Evolutionary conservation across 2,113 vertebrate species (phyloP).

Genomic region (Cyrtonyx montezumae): DNA sequence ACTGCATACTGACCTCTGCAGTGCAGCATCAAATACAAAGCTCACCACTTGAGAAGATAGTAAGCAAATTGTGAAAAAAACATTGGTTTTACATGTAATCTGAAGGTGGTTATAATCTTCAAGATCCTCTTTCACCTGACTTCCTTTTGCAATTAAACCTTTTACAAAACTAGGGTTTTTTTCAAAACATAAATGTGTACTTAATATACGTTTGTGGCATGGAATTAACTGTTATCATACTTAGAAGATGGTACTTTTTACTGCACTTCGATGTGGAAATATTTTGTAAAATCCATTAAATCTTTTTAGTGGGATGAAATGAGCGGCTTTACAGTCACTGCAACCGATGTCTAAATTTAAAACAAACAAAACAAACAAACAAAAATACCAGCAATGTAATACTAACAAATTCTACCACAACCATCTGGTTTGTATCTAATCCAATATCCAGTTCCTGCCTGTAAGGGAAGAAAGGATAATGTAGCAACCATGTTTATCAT

Average conservation of each 20-base stretch:
- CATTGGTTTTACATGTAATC: not conserved
- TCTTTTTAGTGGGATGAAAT: not conserved
- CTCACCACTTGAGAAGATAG: not conserved
- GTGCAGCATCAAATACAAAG: not conserved
- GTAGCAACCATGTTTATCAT: not conserved
- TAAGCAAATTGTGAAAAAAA: not conserved
- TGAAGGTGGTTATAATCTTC: not conserved
- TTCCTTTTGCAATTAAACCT: not conserved
- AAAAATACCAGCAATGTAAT: not conserved
- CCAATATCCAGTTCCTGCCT: not conserved
- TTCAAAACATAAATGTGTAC: not conserved
- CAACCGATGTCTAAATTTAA: not conserved
- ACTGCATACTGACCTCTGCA: not conserved
- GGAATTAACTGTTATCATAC: not conserved
- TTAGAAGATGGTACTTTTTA: not conserved
- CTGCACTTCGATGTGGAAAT: not conserved
- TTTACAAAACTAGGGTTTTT: not conserved
- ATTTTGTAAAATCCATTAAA: not conserved
- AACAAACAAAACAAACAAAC: no score
- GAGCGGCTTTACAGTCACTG: not conserved
- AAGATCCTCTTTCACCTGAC: not conserved
- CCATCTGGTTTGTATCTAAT: not conserved
- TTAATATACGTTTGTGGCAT: not conserved
- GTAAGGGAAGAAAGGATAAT: not conserved
- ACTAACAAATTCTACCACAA: not conserved